Evolutionary conservation across 2,797 vertebrate species (phyloP), one percentile per base, ranked within the genome.

Genomic region (Muscicapa striata): DNA sequence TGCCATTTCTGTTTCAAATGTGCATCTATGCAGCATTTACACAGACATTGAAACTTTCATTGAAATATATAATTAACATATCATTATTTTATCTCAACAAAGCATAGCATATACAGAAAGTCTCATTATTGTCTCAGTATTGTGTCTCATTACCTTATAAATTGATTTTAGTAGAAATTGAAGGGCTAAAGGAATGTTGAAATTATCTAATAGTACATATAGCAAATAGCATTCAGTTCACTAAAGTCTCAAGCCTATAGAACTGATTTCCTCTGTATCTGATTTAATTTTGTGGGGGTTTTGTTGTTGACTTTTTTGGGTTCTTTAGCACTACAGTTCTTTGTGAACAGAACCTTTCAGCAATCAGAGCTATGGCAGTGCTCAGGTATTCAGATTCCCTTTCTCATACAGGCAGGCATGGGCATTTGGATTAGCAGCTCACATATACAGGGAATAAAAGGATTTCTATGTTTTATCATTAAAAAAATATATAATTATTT

Each of bases 1-100:
- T 32, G 29, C 43, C 41, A 72, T 87, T 95, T 91, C 80, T 94
- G 74, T 90, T 95, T 94, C 66, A 89, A 15, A 85, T 68, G 46
- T 84, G 40, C 40, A 80, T 49, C 68, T 80, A 57, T 43, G 87
- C 57, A 94, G 54, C 38, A 88, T 36, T 57, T 84, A 58, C 43
- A 86, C 24, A 79, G 34, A 80, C 51, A 72, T 6, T 17, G 67
- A 61, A 94, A 69, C 49, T 81, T 85, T 51, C 72, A 83, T 29
- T 51, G n/a, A 96, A 84, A 90, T 84, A 73, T 19, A 58, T 81
- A 87, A 94, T 93, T 93, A 94, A 81, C 48, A 51, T 41, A 87
- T 36, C 26, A 41, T 55, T 77, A 64, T 80, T 93, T 92, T 89
- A 76, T n/a, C 86, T 78, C n/a, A 70, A 36, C 46, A 88, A 94